Evolutionary conservation across 2,888 invertebrate species (phyloP), one percentile per base, ranked within the genome.

Genomic region (Andricus curvator): DNA sequence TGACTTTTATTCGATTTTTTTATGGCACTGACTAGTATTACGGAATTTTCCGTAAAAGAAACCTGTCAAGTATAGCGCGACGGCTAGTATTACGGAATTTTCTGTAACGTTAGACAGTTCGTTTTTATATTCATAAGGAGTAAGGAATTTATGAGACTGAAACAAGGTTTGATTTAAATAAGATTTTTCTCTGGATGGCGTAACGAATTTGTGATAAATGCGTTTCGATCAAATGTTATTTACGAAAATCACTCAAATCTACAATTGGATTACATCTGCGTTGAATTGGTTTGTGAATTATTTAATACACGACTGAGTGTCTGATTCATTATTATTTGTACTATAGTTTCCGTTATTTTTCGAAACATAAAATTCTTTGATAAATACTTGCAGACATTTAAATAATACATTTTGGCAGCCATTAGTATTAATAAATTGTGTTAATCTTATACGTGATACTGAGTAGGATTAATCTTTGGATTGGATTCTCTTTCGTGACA

Each of bases 221-320:
- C 41, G 22, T 41, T 67, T 67, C 41, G 41, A 67, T 67, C 67
- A 67, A 67, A 41, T 67, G 67, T n/a, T 41, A 41, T 44, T 41
- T 67, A 67, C 41, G 67, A 41, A 41, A 67, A 33, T 29, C 65
- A 20, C 20, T 65, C 22, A 22, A 60, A 11, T 60, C 60, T 22
- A 11, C 60, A n/a, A 20, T 60, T 60, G 22, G 60, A 22, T 60
- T 22, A 22, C 3, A 60, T 9, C 9, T 60, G 6, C 22, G n/a
- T 60, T 60, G 60, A 22, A 60, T 60, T 60, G 60, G 15, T 60
- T 60, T 60, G 60, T 60, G 13, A 60, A 60, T 56, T 56, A 56
- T 56, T 56, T 56, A n/a, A 56, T n/a, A n/a, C 8, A 56, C n/a
- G 44, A 15, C 15, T 15, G 44, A 44, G 56, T n/a, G 56, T 56